Base-by-base conservation (phyloP, 1,140 invertebrate species). In the Brachionus rotundiformis region DNA sequence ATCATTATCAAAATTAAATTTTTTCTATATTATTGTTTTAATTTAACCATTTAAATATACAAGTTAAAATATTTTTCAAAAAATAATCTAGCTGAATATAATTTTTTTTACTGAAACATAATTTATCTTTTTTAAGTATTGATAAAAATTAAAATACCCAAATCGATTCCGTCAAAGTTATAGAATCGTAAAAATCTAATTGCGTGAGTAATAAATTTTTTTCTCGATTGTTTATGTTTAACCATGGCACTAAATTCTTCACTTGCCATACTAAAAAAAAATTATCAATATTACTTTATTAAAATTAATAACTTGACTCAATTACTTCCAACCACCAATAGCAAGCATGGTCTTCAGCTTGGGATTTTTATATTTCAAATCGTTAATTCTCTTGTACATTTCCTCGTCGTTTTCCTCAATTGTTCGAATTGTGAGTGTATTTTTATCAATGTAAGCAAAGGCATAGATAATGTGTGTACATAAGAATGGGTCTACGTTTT, bases 311-410 rank as follows among this genome's bases (percentile, higher is more conserved):
- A 16, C 2, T 23, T 29, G 29, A 31, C 13, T 5, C n/a, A 94
- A 94, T 86, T 96, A 94, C 86, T 96, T 97, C 95, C 95, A 98
- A 0, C 96, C 95, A 7, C 96, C 96, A 82, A 98, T 94, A 3
- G 95, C 95, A 76, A 98, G 89, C 88, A 98, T 88, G 0, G 94
- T 95, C 88, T 96, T 97, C 83, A 97, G 85, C 75, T 93, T 92
- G 84, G 94, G 95, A 88, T 98, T 98, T 88, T 95, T 95, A 0
- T 93, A 93, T 88, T 97, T 98, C 31, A 96, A 89, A 0, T 94
- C 94, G 27, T 91, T 93, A 63, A 93, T 86, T 63, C 91, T 90
- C 82, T 91, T 91, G 84, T 91, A 94, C 54, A 81, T 63, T 36
- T 81, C 79, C 93, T 93, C 83, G 94, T 93, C 80, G 95, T 92